Evolutionary conservation across 1,140 invertebrate genomes (phyloP).

Genomic region (Caenorhabditis inopinata): DNA sequence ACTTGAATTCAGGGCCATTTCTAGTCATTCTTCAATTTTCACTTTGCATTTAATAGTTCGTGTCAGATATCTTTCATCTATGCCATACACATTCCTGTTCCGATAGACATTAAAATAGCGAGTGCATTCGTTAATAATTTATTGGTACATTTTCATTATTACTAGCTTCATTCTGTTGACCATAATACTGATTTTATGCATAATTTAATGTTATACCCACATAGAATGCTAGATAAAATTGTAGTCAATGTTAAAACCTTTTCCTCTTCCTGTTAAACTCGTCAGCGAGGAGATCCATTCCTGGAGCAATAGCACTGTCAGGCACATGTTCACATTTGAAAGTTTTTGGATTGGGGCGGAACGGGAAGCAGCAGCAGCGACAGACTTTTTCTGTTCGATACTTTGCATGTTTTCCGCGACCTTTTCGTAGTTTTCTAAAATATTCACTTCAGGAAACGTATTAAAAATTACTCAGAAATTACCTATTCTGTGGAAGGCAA

Average conservation of each 20-base stretch:
- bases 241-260: not conserved
- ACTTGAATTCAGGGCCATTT: not conserved
- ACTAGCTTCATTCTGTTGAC: not conserved
- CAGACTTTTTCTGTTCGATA: constrained; percentile 57
- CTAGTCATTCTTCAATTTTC: not conserved
- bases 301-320: constrained; percentile 56
- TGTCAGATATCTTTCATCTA: too few relatives aligned
- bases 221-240: constrained; percentile 10
- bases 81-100: constrained; percentile 17
- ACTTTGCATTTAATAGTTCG: too few relatives aligned
- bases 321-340: constrained; percentile 60
- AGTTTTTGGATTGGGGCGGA: constrained; percentile 57
- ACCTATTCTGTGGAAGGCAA: constrained; percentile 57
- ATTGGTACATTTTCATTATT: too few relatives aligned
- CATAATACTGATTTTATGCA: constrained; percentile 32
- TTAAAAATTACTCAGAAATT: too few relatives aligned
- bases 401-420: constrained; percentile 31
- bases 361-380: constrained; percentile 65
- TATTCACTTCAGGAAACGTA: too few relatives aligned
- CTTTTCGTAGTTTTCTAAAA: constrained; percentile 54
- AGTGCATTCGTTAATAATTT: too few relatives aligned
- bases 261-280: constrained; percentile 15
- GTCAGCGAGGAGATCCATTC: constrained; percentile 49
- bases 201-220: constrained; percentile 3
- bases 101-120: too few relatives aligned